Conservation (phyloP, 1,140 invertebrate species). For the Apolygus lucorum region DNA sequence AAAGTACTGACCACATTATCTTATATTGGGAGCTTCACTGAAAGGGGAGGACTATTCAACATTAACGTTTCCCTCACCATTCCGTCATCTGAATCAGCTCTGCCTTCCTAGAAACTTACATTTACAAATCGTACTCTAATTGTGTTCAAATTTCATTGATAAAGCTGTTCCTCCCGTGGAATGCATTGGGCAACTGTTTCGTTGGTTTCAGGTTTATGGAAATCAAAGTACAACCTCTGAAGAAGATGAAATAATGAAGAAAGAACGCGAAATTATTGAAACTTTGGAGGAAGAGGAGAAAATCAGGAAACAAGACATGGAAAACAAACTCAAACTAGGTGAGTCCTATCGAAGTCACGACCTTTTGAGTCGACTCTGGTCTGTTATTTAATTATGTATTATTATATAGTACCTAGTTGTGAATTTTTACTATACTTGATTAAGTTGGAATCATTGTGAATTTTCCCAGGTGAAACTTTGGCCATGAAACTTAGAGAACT, state of each 20-base stretch:
- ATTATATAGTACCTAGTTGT: neutral
- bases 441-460: constrained; percentile 2
- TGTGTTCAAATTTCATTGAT: too few species aligned
- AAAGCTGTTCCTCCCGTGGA: too few species aligned
- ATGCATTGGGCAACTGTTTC: too few species aligned
- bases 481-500: constrained; percentile 46
- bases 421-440: neutral
- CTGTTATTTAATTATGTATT: too few species aligned
- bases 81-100: too few species aligned
- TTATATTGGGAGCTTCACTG: too few species aligned
- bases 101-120: too few species aligned
- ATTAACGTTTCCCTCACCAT: too few species aligned
- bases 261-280: constrained; percentile 62
- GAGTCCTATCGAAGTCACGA: neutral
- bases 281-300: constrained; percentile 56
- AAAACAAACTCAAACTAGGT: constrained; percentile 9
- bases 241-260: constrained; percentile 61
- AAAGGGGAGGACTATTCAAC: too few species aligned
- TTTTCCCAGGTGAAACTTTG: constrained; percentile 45
- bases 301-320: constrained; percentile 39
- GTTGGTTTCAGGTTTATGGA: constrained; percentile 21
- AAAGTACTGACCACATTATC: too few species aligned
- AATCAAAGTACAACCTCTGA: constrained; percentile 49
- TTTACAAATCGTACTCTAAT: too few species aligned
- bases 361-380: too few species aligned